A percentile compares a stretch with the other conserved stretches of the same genome.
Evolutionary conservation across 2,797 vertebrate genomes (phyloP).

Genomic region (Fratercula arctica): DNA sequence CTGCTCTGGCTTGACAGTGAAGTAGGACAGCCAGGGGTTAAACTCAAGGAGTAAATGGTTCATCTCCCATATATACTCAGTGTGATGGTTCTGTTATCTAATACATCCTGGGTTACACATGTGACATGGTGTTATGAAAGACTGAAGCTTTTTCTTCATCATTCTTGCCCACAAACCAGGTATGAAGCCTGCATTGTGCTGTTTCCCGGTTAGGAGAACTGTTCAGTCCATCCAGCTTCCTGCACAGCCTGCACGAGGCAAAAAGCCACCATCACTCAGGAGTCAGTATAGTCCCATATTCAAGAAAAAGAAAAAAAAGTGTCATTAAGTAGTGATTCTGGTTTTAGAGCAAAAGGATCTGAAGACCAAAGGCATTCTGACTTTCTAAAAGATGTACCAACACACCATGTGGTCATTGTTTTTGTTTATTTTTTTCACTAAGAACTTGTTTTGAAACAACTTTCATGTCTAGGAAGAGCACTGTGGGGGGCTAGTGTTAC

Average conservation of each 20-base stretch:
- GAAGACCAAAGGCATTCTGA: background rate
- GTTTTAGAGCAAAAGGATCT: background rate
- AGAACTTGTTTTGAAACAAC: background rate
- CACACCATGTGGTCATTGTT: background rate
- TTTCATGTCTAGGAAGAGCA: background rate
- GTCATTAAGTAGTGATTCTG: background rate
- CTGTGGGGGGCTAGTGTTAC: background rate
- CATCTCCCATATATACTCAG: background rate
- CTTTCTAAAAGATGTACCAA: background rate
- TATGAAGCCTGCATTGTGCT: background rate
- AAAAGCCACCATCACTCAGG: background rate
- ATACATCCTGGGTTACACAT: background rate
- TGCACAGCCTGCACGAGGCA: background rate
- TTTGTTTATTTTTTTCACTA: background rate
- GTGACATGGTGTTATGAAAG: background rate
- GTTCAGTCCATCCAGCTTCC: background rate
- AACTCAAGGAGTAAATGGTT: background rate
- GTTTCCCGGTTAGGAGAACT: fast-evolving
- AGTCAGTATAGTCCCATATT: background rate
- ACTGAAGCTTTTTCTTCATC: background rate
- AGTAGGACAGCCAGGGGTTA: background rate
- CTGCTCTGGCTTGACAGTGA: background rate
- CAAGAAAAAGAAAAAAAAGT: background rate
- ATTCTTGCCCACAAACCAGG: background rate
- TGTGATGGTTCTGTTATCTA: background rate